A percentile compares a stretch with the other conserved stretches of the same genome.
Evolutionary conservation across 2,797 vertebrate genomes (phyloP).

Genomic region (Manis javanica): DNA sequence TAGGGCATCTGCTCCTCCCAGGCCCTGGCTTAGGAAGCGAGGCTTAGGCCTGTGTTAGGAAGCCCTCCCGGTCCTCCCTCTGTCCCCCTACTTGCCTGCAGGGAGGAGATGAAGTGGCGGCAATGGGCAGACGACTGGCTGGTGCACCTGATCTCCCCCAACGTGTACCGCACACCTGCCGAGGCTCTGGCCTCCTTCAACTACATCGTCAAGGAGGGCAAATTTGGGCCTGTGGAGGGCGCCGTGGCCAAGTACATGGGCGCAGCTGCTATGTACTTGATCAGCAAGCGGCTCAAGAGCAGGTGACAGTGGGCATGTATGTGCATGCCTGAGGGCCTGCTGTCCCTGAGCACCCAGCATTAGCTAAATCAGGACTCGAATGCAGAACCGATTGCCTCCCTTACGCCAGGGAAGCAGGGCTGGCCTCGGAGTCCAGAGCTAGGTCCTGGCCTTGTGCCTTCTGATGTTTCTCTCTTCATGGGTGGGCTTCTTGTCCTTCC

Average conservation of each 20-base stretch:
- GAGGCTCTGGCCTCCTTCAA: constrained; percentile 97
- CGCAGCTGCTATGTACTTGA: constrained; percentile 94
- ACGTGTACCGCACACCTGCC: constrained; percentile 93
- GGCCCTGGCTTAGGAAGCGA: background rate
- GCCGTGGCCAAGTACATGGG: constrained; percentile 97
- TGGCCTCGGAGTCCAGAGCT: background rate
- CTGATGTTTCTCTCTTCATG: background rate
- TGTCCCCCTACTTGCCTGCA: constrained; percentile 69
- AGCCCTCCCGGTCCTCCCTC: background rate
- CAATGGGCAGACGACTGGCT: constrained; percentile 97
- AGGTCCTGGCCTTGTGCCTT: background rate
- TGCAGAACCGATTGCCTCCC: background rate
- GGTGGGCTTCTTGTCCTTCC: no score
- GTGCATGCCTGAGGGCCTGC: background rate
- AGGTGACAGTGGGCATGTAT: constrained; percentile 85
- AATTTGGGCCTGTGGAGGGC: constrained; percentile 93
- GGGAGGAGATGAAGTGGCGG: constrained; percentile 98
- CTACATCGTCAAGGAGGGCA: constrained; percentile 97
- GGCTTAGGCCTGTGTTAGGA: background rate
- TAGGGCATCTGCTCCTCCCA: no score
- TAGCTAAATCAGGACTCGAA: background rate
- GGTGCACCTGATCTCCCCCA: constrained; percentile 98
- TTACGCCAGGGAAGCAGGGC: background rate
- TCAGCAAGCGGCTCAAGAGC: constrained; percentile 95
- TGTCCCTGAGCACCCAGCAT: background rate